These are phyloP conservation scores for Callyntrura guangdongensis DNA, from an alignment of 2,888 invertebrate species.

Conservation along the genomic window DNA sequence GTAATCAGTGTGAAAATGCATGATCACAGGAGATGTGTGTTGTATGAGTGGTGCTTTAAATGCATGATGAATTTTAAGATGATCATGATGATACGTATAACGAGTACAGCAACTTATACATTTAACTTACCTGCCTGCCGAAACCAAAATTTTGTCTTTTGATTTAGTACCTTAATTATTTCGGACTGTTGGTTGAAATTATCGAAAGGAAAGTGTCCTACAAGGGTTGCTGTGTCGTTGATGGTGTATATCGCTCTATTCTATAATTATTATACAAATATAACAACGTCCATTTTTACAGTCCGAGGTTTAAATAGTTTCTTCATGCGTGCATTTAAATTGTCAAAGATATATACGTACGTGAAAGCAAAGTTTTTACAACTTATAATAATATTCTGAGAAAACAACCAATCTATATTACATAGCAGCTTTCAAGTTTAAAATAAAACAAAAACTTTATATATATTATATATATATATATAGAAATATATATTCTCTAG, in stretches of 20 bases:
- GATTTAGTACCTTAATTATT: conserved; percentile 2
- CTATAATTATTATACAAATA: not conserved
- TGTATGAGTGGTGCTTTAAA: conserved; percentile 24
- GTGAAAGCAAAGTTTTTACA: not conserved
- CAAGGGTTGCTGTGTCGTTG: not conserved
- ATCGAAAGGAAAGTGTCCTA: no score
- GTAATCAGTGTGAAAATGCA: not conserved
- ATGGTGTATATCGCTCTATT: not conserved
- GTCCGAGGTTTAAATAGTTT: not conserved
- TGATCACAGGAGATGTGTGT: not conserved
- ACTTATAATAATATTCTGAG: not conserved
- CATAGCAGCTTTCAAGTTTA: conserved; percentile 17
- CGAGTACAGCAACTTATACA: not conserved
- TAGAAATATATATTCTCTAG: not conserved
- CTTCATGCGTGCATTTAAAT: conserved; percentile 1
- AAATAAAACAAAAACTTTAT: not conserved
- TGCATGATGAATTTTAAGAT: not conserved
- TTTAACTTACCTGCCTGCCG: conserved; percentile 42
- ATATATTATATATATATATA: no score
- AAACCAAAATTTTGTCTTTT: conserved; percentile 4
- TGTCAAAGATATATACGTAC: not conserved
- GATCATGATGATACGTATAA: conserved; percentile 2
- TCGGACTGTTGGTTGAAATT: not conserved
- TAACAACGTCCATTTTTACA: conserved; percentile 37
- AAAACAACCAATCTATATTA: not conserved